Evolutionary conservation across 2,888 invertebrate species (phyloP).

Genomic region (Campaea margaritaria): DNA sequence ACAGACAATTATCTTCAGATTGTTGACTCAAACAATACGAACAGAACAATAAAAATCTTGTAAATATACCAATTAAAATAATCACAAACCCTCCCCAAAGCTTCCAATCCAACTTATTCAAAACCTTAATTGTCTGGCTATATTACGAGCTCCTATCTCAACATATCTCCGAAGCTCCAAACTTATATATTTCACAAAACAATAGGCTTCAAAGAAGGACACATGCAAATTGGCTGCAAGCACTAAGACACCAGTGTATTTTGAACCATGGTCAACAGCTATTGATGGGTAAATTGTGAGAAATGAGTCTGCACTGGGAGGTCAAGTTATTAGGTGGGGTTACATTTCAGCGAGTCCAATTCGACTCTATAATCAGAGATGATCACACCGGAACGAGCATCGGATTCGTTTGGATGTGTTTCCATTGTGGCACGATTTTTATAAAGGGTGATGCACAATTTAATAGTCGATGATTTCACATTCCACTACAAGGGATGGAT

Average conservation of each 20-base stretch:
- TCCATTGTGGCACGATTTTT: constrained; percentile 51
- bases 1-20: too few species aligned
- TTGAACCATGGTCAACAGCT: constrained; percentile 47
- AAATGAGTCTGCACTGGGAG: constrained; percentile 32
- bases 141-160: constrained; percentile 52
- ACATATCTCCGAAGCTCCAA: constrained; percentile 55
- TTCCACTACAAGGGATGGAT: too few species aligned
- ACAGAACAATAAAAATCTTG: neutral
- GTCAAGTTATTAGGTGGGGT: constrained; percentile 50
- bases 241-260: constrained; percentile 48
- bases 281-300: constrained; percentile 34
- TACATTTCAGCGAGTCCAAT: constrained; percentile 71
- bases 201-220: constrained; percentile 71
- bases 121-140: constrained; percentile 42
- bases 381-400: constrained; percentile 77
- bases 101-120: constrained; percentile 25
- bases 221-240: constrained; percentile 54
- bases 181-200: constrained; percentile 68
- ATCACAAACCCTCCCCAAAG: constrained; percentile 11
- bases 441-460: too few species aligned
- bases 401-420: constrained; percentile 46
- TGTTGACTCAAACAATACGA: too few species aligned
- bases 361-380: constrained; percentile 74
- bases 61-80: constrained; percentile 4
- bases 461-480: too few species aligned